A percentile compares a stretch with the other conserved stretches of the same genome.
These are phyloP conservation scores for Lithophane semibrunnea DNA, from an alignment of 2,888 invertebrate species.

Conservation along the genomic window DNA sequence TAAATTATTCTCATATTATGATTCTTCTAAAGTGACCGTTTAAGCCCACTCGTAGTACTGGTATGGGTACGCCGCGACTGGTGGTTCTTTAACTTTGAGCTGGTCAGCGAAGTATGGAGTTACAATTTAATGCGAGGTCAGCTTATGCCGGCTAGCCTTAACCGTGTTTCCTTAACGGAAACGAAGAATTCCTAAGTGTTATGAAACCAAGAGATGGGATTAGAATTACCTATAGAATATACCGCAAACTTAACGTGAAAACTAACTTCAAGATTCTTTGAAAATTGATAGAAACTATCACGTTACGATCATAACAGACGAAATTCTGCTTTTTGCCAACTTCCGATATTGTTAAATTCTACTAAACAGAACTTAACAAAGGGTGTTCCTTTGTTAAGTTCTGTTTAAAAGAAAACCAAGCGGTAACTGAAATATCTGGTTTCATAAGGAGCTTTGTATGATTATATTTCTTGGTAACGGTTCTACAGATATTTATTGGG, in stretches of 20 bases:
- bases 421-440: not conserved
- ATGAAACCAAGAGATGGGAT: not conserved
- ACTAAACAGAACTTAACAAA: no score
- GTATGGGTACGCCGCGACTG: not conserved
- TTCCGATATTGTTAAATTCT: not conserved
- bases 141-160: not conserved
- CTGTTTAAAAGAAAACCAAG: not conserved
- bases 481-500: not conserved
- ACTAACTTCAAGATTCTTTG: not conserved
- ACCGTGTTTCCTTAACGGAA: not conserved
- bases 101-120: not conserved
- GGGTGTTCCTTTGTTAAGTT: not conserved
- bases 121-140: not conserved
- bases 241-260: not conserved
- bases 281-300: constrained; percentile 1
- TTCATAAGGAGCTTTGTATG: not conserved
- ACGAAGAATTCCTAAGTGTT: not conserved
- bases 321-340: not conserved
- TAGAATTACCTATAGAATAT: not conserved
- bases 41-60: no score
- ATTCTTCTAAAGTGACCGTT: no score
- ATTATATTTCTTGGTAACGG: not conserved
- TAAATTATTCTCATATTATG: no score
- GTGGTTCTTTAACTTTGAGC: not conserved
- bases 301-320: not conserved